Conservation (phyloP, 2,888 invertebrate genomes). For the Drosophila helvetica region DNA sequence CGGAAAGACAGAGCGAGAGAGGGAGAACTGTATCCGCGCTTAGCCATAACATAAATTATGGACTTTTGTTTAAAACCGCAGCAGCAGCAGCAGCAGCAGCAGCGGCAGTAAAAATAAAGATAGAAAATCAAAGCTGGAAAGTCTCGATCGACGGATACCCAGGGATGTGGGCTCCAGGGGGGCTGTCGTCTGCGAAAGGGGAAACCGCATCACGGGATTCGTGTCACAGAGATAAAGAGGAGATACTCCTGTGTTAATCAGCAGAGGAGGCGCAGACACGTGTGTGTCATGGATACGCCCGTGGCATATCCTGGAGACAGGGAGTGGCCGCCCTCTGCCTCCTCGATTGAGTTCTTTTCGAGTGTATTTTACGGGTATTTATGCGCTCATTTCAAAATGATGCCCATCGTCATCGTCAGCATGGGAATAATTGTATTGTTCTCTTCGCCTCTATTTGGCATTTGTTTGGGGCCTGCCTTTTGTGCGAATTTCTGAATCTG, state of each 20-base stretch:
- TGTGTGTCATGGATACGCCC: no score
- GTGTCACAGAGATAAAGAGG: background rate
- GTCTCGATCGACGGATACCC: conserved; percentile 23
- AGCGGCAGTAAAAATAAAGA: conserved; percentile 27
- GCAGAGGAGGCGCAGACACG: no score
- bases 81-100: conserved; percentile 25
- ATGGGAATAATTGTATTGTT: conserved; percentile 47
- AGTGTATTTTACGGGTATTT: conserved; percentile 50
- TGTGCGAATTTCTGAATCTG: conserved; percentile 55
- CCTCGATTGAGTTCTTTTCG: conserved; percentile 1
- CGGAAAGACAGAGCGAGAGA: conserved; percentile 18
- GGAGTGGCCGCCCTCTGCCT: conserved; percentile 14
- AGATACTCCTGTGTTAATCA: no score
- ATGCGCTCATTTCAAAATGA: conserved; percentile 62
- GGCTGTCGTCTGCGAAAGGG: conserved; percentile 5
- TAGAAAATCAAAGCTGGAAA: conserved; percentile 16
- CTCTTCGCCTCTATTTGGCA: conserved; percentile 27
- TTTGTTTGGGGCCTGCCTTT: conserved; percentile 47
- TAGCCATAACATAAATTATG: conserved; percentile 74
- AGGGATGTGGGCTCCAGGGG: background rate
- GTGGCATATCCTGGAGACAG: background rate
- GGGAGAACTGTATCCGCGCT: conserved; percentile 49
- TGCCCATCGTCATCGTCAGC: conserved; percentile 55
- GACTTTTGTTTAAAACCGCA: conserved; percentile 73
- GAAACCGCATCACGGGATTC: background rate